Percentiles rank a stretch among this genome's conserved stretches.
These are phyloP conservation scores for Eupithecia vulgata DNA, from an alignment of 2,888 invertebrate genomes.

Conservation along the genomic window DNA sequence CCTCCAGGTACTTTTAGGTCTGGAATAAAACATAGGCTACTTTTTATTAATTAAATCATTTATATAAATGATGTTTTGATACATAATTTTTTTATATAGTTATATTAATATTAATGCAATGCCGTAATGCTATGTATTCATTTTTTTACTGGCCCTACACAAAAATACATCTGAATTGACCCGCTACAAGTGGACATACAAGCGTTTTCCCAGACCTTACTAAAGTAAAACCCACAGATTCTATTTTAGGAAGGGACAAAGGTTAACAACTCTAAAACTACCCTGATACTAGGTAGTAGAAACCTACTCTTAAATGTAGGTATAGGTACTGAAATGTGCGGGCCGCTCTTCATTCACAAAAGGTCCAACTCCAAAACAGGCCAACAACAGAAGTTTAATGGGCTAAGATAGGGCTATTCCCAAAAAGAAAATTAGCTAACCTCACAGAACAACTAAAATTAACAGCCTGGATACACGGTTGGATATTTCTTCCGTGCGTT, in stretches of 20 bases:
- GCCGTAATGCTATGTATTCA: too few species aligned
- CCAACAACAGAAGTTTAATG: constrained; percentile 28
- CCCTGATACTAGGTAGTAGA: background rate
- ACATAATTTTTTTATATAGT: too few species aligned
- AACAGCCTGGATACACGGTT: constrained; percentile 13
- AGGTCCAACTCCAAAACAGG: constrained; percentile 25
- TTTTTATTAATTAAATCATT: too few species aligned
- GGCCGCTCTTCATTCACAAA: constrained; percentile 15
- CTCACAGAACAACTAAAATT: constrained; percentile 37
- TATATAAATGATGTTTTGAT: too few species aligned
- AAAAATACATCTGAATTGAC: too few species aligned
- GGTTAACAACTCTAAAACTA: background rate
- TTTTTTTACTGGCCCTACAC: too few species aligned
- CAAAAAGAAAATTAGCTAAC: constrained; percentile 39
- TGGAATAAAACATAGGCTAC: too few species aligned
- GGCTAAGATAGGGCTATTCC: constrained; percentile 25
- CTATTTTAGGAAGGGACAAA: background rate
- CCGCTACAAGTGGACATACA: background rate
- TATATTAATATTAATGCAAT: too few species aligned
- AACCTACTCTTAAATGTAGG: background rate
- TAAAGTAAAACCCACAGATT: background rate
- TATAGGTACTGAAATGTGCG: background rate
- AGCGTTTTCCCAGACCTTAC: background rate
- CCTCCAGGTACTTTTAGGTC: too few species aligned
- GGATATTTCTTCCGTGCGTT: background rate